Conservation (phyloP, 2,797 vertebrate species). For the Anguilla megastoma region DNA sequence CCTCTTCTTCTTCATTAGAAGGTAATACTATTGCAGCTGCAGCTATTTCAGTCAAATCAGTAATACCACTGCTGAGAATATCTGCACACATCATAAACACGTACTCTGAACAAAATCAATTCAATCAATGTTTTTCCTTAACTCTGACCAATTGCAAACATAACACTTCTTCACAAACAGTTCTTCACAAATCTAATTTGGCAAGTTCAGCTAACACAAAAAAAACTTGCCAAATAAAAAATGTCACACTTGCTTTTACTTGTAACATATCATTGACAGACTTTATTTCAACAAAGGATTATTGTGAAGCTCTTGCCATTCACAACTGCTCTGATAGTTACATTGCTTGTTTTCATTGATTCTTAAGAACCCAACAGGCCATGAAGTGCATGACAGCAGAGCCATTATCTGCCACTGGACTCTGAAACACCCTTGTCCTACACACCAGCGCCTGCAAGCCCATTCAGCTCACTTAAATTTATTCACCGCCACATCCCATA, state of each 20-base stretch:
- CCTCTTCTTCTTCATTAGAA: background rate
- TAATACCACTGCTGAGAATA: background rate
- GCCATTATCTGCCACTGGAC: background rate
- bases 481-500: background rate
- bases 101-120: background rate
- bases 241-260: background rate
- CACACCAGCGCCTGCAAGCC: background rate
- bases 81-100: background rate
- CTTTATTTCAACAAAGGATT: background rate
- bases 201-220: background rate
- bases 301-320: background rate
- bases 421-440: background rate
- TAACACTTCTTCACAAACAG: background rate
- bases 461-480: background rate
- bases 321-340: background rate
- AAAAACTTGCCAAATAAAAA: background rate
- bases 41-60: no score
- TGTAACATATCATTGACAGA: background rate
- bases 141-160: background rate
- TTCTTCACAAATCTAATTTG: no score
- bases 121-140: no score
- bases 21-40: no score
- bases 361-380: background rate
- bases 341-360: background rate
- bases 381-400: background rate